Percentiles rank a stretch among this genome's conserved stretches.
These are phyloP conservation scores for Irena cyanogastra DNA, from an alignment of 2,113 vertebrate genomes.

Conservation along the genomic window DNA sequence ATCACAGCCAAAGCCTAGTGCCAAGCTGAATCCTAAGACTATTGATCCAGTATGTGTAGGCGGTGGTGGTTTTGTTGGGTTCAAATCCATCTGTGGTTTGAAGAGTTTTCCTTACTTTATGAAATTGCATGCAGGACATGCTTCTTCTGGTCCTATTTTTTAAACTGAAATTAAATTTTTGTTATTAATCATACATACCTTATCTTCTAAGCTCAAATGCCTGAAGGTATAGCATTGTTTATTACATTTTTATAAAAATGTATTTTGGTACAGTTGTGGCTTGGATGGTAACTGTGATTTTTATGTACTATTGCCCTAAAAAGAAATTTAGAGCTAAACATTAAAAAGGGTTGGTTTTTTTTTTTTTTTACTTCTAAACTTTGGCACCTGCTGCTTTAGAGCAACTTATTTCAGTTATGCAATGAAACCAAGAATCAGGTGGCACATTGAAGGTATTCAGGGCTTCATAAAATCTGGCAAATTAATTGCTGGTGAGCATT, in stretches of 20 bases:
- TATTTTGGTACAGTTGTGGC: neutral
- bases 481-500: neutral
- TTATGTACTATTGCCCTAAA: neutral
- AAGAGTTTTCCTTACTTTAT: neutral
- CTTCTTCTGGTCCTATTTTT: neutral
- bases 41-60: conserved; percentile 75
- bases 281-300: neutral
- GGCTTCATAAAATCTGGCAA: neutral
- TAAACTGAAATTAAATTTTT: neutral
- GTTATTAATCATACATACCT: neutral
- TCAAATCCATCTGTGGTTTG: neutral
- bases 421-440: neutral
- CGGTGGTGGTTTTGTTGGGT: neutral
- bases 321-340: neutral
- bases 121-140: neutral
- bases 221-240: neutral
- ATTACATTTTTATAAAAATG: neutral
- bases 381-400: neutral
- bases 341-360: neutral
- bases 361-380: neutral
- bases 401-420: neutral
- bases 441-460: neutral
- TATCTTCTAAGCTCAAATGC: neutral
- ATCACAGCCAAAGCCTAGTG: conserved; percentile 72
- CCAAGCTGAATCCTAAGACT: conserved; percentile 82